A percentile compares a stretch with the other conserved stretches of the same genome.
Conservation (phyloP, 2,888 invertebrate species). For the Cantharis rufa region DNA sequence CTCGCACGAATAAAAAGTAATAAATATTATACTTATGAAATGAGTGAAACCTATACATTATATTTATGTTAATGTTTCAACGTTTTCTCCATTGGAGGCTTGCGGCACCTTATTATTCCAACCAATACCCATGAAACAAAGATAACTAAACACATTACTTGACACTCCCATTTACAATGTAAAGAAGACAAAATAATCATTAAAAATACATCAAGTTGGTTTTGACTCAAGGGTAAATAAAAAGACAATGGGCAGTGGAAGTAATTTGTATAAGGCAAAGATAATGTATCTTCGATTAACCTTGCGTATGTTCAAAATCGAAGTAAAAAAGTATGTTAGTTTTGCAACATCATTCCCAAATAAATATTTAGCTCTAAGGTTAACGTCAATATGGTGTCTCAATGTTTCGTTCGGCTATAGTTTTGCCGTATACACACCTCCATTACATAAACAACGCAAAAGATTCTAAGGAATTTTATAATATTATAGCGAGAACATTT, state of each 20-base stretch:
- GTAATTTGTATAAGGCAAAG: background rate
- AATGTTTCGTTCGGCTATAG: background rate
- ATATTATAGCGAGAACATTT: background rate
- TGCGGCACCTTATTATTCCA: constrained; percentile 36
- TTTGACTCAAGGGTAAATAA: constrained; percentile 23
- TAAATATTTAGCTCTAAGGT: background rate
- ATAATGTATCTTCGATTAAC: background rate
- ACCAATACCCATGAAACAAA: constrained; percentile 38
- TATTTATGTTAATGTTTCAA: constrained; percentile 21
- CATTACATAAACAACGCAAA: no score
- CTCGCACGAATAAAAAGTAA: background rate
- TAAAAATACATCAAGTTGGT: constrained; percentile 37
- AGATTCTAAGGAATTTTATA: no score
- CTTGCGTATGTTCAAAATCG: background rate
- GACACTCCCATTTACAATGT: constrained; percentile 35
- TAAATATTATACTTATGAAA: constrained; percentile 5
- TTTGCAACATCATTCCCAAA: background rate
- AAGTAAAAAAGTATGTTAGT: background rate
- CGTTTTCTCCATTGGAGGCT: constrained; percentile 38
- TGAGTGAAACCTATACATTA: constrained; percentile 13
- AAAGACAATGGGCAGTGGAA: constrained; percentile 16
- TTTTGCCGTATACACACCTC: no score
- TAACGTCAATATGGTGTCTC: background rate
- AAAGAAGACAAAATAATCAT: constrained; percentile 32
- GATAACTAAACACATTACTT: constrained; percentile 24